Base-by-base conservation (phyloP, 2,888 invertebrate genomes). In the Rotaria macrura region DNA sequence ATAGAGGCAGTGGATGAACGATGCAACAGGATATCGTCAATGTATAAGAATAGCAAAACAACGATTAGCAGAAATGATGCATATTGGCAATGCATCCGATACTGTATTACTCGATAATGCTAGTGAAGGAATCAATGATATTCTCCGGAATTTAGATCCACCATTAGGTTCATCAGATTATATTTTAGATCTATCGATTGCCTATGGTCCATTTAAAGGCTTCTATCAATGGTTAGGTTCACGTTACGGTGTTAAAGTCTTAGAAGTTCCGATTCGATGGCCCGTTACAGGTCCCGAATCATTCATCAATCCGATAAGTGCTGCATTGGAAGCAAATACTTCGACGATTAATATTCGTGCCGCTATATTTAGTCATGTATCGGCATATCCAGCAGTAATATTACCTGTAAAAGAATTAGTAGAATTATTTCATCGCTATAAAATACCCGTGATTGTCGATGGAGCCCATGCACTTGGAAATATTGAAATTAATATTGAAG, bases 381-480 rank as follows among this genome's bases (percentile, higher is more conserved):
- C 65, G 34, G 65, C 65, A 29, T 65, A 65, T 65, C 65, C 89
- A 17, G 87, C 89, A 20, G 86, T 89, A 0, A n/a, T 89, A 34
- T 86, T 90, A 87, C 90, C 90, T 0, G 86, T 90, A 5, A 88
- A 88, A 84, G 88, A 88, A 84, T 85, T 90, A 25, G 87, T 88
- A 3, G 86, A 87, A 10, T 85, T 89, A 10, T 89, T 89, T 87
- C 88, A 88, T 54, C 85, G 87, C n/a, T 87, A 89, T 87, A 88
- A 88, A 2, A 89, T 88, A 38, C 72, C 89, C 38, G 88, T 88
- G 34, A 55, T 90, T 47, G 87, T 90, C n/a, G 90, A 90, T 87
- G 90, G 89, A 29, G 90, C 90, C 7, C 90, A 90, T 79, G 87
- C 88, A 2, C 89, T 89, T 0, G 90, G 90, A 6, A 90, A 90